Evolutionary conservation across 2,797 vertebrate genomes (phyloP), one percentile per base, ranked within the genome.

Genomic region (Siniperca undulata): DNA sequence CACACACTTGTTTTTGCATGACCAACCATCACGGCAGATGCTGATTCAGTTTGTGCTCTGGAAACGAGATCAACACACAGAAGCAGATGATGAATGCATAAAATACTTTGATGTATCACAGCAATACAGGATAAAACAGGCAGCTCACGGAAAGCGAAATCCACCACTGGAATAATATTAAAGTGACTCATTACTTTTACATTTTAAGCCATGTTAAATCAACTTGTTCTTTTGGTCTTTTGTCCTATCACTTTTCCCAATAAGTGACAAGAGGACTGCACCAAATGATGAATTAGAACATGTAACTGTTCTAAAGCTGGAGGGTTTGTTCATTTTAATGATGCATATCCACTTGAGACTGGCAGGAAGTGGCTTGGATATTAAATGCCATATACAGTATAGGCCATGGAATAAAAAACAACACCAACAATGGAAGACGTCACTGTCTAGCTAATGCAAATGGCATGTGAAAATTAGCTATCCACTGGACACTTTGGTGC

Each of bases 31-130:
- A 30, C 86, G 84, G 81, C 81, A 83, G 79, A 84, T 64, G 70
- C 73, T 71, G 65, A 76, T 86, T 86, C 68, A 66, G 56, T 81
- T 80, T 84, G 61, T n/a, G 19, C 74, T 84, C 72, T 30, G 56
- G 19, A 77, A 70, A 60, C 65, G 65, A 85, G 48, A 84, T 72
- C 69, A 88, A 88, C 74, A 79, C 69, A 72, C 24, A 79, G 44
- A 77, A 64, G 44, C 52, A 73, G 71, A 65, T 65, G 74, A 89
- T 68, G 46, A 72, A 89, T 74, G 65, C 36, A 74, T 24, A 10
- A 81, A 78, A 78, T 68, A 78, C 22, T 66, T 62, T 65, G 66
- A 61, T 74, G 27, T 55, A 55, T 76, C 40, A 44, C 34, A 77
- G 72, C 75, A 77, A 44, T 22, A 34, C 11, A 50, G 65, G 36